A percentile compares a stretch with the other conserved stretches of the same genome.
These are phyloP conservation scores for Luidia sarsii DNA, from an alignment of 53 echinoderm and acorn worm species.

Conservation along the genomic window DNA sequence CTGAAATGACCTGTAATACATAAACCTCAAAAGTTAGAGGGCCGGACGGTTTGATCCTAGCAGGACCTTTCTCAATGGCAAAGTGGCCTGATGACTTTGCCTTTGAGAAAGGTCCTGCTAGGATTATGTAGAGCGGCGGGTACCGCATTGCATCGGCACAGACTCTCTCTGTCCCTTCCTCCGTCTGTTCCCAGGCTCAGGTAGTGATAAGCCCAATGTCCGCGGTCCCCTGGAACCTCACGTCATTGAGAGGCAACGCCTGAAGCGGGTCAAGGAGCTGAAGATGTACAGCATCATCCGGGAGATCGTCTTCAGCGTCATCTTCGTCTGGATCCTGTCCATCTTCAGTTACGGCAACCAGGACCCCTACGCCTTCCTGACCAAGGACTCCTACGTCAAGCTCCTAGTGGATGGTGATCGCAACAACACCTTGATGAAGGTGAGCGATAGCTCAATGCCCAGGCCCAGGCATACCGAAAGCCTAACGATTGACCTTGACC, in stretches of 20 bases:
- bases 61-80: too few species aligned
- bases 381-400: slow-evolving; percentile 72
- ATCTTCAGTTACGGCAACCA: slow-evolving; percentile 89
- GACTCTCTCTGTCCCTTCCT: background rate
- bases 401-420: slow-evolving; percentile 70
- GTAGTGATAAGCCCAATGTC: background rate
- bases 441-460: too few species aligned
- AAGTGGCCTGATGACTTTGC: too few species aligned
- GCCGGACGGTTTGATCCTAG: too few species aligned
- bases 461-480: too few species aligned
- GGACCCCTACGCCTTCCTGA: slow-evolving; percentile 69
- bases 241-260: slow-evolving; percentile 67
- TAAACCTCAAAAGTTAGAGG: too few species aligned
- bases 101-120: too few species aligned
- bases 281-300: slow-evolving; percentile 87
- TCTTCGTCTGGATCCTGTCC: slow-evolving; percentile 81
- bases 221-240: slow-evolving; percentile 74
- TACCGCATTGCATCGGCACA: too few species aligned
- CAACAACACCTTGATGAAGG: slow-evolving; percentile 70
- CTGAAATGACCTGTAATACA: too few species aligned
- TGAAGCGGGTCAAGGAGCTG: slow-evolving; percentile 81
- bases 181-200: too few species aligned
- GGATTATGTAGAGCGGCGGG: too few species aligned
- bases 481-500: too few species aligned
- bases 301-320: slow-evolving; percentile 88